Evolutionary conservation across 2,113 vertebrate genomes (phyloP), one percentile per base, ranked within the genome.

Genomic region (Semicossyphus pulcher): DNA sequence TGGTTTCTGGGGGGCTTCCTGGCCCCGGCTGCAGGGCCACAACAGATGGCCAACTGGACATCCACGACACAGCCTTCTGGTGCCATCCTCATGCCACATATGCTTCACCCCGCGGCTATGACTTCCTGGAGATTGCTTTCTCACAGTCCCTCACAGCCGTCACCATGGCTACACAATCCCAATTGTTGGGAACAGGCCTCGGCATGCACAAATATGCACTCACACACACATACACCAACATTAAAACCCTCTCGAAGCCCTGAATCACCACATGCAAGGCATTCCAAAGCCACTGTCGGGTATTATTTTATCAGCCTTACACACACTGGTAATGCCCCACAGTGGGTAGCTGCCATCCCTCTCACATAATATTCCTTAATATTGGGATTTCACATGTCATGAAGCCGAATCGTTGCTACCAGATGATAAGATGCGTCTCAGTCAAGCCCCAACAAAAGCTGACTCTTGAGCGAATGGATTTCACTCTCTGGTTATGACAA

Each of bases 31-130:
- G 79, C 60, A 81, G 77, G 73, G 78, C 59, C 14, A 60, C 69
- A 78, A 82, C 92, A 93, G 91, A 93, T 93, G 93, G 92, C 81
- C 89, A 85, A 91, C 87, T 93, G 92, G 92, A 94, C 89, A 85
- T 86, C 86, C 89, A 86, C 79, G 42, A 84, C 56, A 39, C 21
- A 41, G 81, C 93, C 88, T 89, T 92, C 92, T 93, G 91, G 86
- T 92, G 83, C 76, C 86, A 87, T 92, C 85, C 85, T 87, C 85
- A 81, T 70, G 87, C 83, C 91, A 92, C 92, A 93, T 94, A 93
- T 93, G 92, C 90, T 91, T 90, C 86, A 60, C 84, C 91, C 90
- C 44, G 85, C 54, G 80, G 92, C 89, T 88, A 90, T 62, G 72
- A 85, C 86, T 91, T 94, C 89, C 87, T 90, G 84, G 86, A 90